phyloP scores from a whole-genome alignment of 2,888 invertebrate genomes.

The Meta bourneti region DNA sequence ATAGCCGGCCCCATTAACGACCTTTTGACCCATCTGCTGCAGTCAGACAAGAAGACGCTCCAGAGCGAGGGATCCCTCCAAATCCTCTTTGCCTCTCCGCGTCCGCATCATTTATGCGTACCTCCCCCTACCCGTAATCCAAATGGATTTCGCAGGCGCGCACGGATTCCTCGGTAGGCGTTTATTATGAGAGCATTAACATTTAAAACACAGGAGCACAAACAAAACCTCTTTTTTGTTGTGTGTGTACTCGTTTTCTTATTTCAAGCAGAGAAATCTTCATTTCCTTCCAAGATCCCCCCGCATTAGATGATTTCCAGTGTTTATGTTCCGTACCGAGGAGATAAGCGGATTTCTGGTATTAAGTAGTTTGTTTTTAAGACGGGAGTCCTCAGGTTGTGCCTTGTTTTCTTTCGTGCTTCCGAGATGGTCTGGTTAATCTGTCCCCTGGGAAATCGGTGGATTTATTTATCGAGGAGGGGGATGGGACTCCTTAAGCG shows the following conservation, averaged over 20 bases:
- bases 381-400: not conserved
- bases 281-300: not conserved
- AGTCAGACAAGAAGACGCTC: constrained; percentile 55
- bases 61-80: constrained; percentile 34
- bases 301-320: not conserved
- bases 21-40: constrained; percentile 69
- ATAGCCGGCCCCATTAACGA: constrained; percentile 75
- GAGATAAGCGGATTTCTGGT: not conserved
- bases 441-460: not conserved
- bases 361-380: not conserved
- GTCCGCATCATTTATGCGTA: not conserved
- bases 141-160: constrained; percentile 67
- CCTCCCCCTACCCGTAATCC: constrained; percentile 56
- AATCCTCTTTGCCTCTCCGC: constrained; percentile 47
- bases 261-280: not conserved
- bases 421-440: not conserved
- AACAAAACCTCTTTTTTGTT: constrained; percentile 9
- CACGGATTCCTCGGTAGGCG: constrained; percentile 52
- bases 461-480: not conserved
- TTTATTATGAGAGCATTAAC: constrained; percentile 59
- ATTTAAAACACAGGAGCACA: constrained; percentile 65
- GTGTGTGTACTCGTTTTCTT: not conserved
- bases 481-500: not conserved
- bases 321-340: not conserved
- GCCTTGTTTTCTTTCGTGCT: not conserved